Conservation (phyloP, 2,888 invertebrate species). For the Eilema caniola region DNA sequence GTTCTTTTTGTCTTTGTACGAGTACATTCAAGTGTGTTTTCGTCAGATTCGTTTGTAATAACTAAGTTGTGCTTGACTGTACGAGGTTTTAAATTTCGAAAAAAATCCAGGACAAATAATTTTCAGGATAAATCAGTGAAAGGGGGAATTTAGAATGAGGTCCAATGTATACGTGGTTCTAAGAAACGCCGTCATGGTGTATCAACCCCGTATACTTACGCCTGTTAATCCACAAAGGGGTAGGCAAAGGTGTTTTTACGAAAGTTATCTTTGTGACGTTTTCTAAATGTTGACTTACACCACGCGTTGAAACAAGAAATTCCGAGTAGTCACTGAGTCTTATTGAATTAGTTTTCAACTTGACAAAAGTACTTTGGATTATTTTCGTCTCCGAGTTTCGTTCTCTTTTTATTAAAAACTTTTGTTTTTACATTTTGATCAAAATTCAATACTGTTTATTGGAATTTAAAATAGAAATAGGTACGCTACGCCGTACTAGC, state of each 20-base stretch:
- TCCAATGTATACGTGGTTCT: no score
- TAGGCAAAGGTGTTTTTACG: no score
- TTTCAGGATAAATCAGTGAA: no score
- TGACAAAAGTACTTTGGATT: constrained; percentile 59
- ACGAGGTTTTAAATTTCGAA: no score
- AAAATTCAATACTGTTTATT: constrained; percentile 10
- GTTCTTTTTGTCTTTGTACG: not conserved
- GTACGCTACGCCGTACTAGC: no score
- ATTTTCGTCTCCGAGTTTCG: constrained; percentile 53
- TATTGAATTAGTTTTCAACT: constrained; percentile 73
- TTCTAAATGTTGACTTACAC: constrained; percentile 31
- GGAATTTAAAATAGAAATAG: no score
- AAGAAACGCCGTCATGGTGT: no score
- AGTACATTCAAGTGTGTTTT: not conserved
- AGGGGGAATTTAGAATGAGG: no score
- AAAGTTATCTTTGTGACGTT: not conserved
- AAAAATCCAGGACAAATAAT: no score
- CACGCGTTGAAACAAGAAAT: constrained; percentile 43
- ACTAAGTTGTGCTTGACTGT: no score
- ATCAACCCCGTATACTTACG: no score
- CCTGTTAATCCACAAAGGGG: no score
- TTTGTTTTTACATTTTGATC: constrained; percentile 34
- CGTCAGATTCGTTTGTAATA: not conserved
- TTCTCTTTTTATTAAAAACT: constrained; percentile 39
- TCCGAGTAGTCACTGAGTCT: constrained; percentile 55